A percentile compares a stretch with the other conserved stretches of the same genome.
Conservation (phyloP, 2,113 vertebrate genomes). For the Daphoenositta chrysoptera region DNA sequence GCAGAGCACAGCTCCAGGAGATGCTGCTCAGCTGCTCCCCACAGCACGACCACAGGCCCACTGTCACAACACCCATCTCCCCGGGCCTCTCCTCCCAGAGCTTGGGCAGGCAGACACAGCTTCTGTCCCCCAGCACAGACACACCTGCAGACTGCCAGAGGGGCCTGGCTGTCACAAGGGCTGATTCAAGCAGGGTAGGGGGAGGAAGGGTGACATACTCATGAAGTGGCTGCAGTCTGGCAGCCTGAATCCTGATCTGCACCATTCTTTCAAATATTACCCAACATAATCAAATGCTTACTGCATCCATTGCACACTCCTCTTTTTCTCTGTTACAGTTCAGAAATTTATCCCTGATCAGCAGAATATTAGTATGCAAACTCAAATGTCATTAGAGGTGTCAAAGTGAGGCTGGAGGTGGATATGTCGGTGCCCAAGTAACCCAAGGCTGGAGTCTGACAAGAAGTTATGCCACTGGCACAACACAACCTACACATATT, state of each 20-base stretch:
- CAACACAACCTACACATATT: not conserved
- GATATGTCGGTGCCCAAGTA: not conserved
- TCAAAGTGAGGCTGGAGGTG: not conserved
- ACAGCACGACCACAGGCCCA: rapidly evolving
- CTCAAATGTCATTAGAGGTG: not conserved
- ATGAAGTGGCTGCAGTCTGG: not conserved
- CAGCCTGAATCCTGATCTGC: not conserved
- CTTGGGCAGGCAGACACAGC: rapidly evolving
- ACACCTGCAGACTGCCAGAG: not conserved
- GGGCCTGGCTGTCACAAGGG: not conserved
- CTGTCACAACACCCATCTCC: not conserved
- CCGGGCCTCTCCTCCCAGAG: not conserved
- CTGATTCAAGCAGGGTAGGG: not conserved
- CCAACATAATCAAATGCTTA: not conserved
- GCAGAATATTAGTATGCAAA: not conserved
- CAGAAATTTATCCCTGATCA: not conserved
- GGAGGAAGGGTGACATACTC: not conserved
- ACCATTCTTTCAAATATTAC: not conserved
- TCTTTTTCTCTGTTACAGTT: not conserved
- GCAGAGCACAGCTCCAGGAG: not conserved
- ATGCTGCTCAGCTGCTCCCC: not conserved
- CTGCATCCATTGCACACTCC: not conserved
- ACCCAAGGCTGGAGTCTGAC: not conserved
- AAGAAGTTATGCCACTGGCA: not conserved
- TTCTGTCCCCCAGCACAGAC: not conserved